A percentile compares a stretch with the other conserved stretches of the same genome.
Evolutionary conservation across 2,888 invertebrate genomes (phyloP).

Genomic region (Cryptocheilus praepositus): DNA sequence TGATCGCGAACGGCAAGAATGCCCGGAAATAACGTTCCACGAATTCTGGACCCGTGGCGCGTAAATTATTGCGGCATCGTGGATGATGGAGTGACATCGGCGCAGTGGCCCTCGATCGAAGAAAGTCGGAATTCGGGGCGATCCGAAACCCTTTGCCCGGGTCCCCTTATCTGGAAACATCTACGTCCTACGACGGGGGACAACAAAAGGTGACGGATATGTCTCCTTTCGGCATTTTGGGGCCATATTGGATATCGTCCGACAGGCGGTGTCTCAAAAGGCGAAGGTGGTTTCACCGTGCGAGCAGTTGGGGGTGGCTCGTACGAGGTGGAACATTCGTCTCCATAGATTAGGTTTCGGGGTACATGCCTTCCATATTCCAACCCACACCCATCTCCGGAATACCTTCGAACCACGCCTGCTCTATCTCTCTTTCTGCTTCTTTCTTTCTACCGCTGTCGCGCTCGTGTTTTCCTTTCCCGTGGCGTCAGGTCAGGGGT

Average conservation of each 20-base stretch:
- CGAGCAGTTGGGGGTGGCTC: slow-evolving; percentile 22
- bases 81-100: background rate
- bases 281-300: slow-evolving; percentile 32
- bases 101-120: background rate
- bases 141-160: no score
- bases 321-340: slow-evolving; percentile 56
- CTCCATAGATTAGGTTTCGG: slow-evolving; percentile 56
- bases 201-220: slow-evolving; percentile 38
- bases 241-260: slow-evolving; percentile 42
- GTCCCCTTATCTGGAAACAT: background rate
- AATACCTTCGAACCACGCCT: slow-evolving; percentile 63
- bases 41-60: no score
- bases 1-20: no score
- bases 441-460: background rate
- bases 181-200: slow-evolving; percentile 5
- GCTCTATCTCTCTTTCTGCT: slow-evolving; percentile 25
- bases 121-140: background rate
- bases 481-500: background rate
- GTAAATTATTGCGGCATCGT: background rate
- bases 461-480: background rate
- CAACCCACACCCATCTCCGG: slow-evolving; percentile 25
- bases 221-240: slow-evolving; percentile 40
- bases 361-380: slow-evolving; percentile 41
- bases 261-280: slow-evolving; percentile 49
- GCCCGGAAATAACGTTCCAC: no score